Percentiles rank a stretch among this genome's conserved stretches.
These are phyloP conservation scores for Tragelaphus imberbis DNA, from an alignment of 2,113 vertebrate genomes.

Conservation along the genomic window DNA sequence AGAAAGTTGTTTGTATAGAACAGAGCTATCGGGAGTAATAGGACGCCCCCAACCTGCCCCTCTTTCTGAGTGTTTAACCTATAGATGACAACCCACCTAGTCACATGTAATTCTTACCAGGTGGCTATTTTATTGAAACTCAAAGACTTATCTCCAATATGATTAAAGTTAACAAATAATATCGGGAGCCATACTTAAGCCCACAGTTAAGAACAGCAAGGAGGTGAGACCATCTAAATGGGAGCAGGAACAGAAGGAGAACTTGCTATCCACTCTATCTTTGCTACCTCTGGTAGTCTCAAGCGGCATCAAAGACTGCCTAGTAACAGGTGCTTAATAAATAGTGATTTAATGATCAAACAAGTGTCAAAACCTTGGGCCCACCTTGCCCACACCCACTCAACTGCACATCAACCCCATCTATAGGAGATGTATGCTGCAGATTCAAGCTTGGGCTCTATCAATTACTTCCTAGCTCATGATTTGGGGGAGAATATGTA, in stretches of 20 bases:
- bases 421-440: not conserved
- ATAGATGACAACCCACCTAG: not conserved
- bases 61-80: slow-evolving; percentile 22
- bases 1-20: slow-evolving; percentile 32
- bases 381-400: not conserved
- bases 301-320: not conserved
- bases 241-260: not conserved
- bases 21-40: not conserved
- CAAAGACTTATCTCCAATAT: slow-evolving; percentile 19
- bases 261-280: not conserved
- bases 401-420: not conserved
- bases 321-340: not conserved
- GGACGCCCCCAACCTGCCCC: not conserved
- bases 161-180: slow-evolving; percentile 24
- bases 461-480: not conserved
- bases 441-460: not conserved
- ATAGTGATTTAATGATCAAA: not conserved
- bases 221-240: not conserved
- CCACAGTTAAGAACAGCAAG: not conserved
- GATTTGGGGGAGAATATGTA: not conserved
- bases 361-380: not conserved
- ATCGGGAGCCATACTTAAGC: not conserved
- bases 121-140: not conserved
- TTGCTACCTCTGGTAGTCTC: not conserved
- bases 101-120: slow-evolving; percentile 35